phyloP scores from a whole-genome alignment of 2,113 vertebrate species.

The Bufo gargarizans region DNA sequence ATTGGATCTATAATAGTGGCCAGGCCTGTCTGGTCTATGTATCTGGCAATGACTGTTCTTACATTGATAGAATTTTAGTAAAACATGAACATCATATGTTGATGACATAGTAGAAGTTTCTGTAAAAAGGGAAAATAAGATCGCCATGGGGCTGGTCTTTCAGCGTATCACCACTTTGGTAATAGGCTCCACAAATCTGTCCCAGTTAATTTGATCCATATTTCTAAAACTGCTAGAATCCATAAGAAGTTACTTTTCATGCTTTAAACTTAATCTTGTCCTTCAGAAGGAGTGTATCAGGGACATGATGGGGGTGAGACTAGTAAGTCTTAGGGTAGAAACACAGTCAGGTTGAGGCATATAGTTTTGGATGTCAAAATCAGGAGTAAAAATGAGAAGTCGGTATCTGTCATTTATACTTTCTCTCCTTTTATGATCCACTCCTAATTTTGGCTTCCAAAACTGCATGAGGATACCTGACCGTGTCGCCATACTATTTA shows the following conservation, averaged over 20 bases:
- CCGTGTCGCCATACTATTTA: no score
- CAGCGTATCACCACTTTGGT: not conserved
- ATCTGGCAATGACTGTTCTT: not conserved
- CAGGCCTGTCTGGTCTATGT: not conserved
- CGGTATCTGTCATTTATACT: no score
- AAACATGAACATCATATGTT: not conserved
- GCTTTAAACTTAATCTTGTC: not conserved
- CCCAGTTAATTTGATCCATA: not conserved
- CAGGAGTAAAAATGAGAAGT: no score
- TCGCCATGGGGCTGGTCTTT: not conserved
- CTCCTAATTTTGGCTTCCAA: no score
- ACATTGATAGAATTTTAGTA: not conserved
- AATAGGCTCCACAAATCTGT: not conserved
- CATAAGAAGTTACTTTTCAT: not conserved
- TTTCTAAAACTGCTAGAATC: not conserved
- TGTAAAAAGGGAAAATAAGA: not conserved
- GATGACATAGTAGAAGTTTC: not conserved
- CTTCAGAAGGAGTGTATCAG: not conserved
- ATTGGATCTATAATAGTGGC: constrained; percentile 56
- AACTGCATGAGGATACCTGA: no score
- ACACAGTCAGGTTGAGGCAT: not conserved
- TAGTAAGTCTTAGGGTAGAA: not conserved
- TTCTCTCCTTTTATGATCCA: no score
- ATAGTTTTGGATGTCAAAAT: not conserved
- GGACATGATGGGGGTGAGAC: not conserved